Evolutionary conservation across 2,888 invertebrate genomes (phyloP), one percentile per base, ranked within the genome.

Genomic region (Caenorhabditis panamensis): DNA sequence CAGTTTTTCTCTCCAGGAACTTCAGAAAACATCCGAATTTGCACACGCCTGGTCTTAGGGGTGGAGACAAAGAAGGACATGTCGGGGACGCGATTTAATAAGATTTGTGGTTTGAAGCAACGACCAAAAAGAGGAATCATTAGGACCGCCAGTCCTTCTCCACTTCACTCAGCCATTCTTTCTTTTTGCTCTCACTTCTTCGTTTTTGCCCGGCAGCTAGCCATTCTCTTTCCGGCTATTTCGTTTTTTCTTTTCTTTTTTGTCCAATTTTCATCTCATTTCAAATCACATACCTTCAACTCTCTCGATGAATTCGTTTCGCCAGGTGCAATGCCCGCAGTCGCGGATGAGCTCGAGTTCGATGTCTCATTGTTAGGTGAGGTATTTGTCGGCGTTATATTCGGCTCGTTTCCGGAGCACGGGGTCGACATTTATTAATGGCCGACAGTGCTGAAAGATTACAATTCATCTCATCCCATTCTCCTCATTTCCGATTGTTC

Each of bases 241-340:
- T 47, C 24, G 20, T 6, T 41, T 6, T 41, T 66, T 18, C 24
- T 51, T 26, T 31, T 31, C 37, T 16, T n/a, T 37, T 22, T 47
- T 64, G 8, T 28, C 22, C 36, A 16, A 28, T 61, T 36, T 28
- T 64, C 2, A 26, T 6, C 6, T 31, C 2, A 36, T 1, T 11
- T 31, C 58, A 24, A 28, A 31, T 28, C 37, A 36, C 79, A 36
- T 22, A 82, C 82, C 75, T 79, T 82, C 66, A 82, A 63, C 71
- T 82, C 82, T 69, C 82, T 58, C 47, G 78, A 78, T 22, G 82
- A 79, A 62, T 82, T 82, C 36, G 79, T 82, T 47, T 82, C 82
- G 20, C 59, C 59, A 26, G 58, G 59, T 24, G 76, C 67, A 54
- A 68, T 56, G 62, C 51, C 66, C 41, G 68, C 61, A n/a, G 68